Evolutionary conservation across 2,113 vertebrate species (phyloP), one percentile per base, ranked within the genome.

Genomic region (Oenanthe melanoleuca): DNA sequence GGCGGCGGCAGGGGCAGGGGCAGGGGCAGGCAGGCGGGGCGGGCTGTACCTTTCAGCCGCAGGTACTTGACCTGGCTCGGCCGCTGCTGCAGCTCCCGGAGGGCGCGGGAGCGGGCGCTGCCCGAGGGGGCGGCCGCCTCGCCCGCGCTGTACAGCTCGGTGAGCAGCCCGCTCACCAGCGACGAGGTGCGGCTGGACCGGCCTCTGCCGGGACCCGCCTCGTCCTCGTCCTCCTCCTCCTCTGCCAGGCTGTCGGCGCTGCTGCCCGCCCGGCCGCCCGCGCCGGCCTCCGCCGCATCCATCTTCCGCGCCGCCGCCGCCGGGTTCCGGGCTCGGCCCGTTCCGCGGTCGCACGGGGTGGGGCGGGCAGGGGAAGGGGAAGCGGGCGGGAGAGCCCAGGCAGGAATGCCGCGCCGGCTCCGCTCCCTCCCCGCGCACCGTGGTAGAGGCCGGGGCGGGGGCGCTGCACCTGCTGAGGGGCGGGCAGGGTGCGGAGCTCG

Each of bases 121-220:
- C 98, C 86, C 98, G 50, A 97, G 97, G 86, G 98, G 89, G 92
- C 98, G 5, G 99, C 99, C 57, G 98, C 98, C 96, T 99, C 99
- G 1, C 99, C 99, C 37, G 19, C 69, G 24, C 93, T 82, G 88
- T 99, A 99, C 6, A 99, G 98, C 97, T 99, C 99, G 49, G 98
- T 99, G 85, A 99, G 96, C 73, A 99, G 96, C 63, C 98, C 98
- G 97, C 99, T 99, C 97, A 99, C 99, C 40, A 99, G 98, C 77
- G 99, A 99, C 37, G 97, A 97, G 44, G 98, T 97, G 63, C 97
- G 97, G 92, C 97, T 94, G 21, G 60, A 71, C 44, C 95, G 33
- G 65, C 80, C 42, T 21, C 74, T 56, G 59, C 89, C 12, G 3
- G 57, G n/a, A 4, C 77, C 78, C 11, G 80, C 89, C n/a, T 89